phyloP scores from a whole-genome alignment of 2,113 vertebrate genomes.

The human region DNA sequence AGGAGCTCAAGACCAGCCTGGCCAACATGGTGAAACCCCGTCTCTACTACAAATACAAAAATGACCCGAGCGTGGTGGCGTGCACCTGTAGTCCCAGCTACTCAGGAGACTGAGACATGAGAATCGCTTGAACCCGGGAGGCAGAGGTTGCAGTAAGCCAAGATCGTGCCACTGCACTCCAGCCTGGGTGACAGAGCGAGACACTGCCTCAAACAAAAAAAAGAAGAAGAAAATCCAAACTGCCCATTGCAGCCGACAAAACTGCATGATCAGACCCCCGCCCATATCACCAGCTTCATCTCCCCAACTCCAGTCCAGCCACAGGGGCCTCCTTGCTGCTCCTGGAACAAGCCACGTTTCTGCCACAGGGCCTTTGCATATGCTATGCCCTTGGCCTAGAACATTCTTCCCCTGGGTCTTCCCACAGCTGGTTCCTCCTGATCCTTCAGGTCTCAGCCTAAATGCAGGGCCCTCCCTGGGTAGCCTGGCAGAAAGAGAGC shows the following conservation, averaged over 20 bases:
- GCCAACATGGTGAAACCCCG: too few species aligned
- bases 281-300: neutral
- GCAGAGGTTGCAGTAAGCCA: too few species aligned
- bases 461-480: neutral
- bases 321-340: neutral
- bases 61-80: too few species aligned
- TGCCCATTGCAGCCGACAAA: neutral
- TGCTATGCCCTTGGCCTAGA: neutral
- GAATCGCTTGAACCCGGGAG: too few species aligned
- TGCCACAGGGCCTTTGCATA: constrained; percentile 2
- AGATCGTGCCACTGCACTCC: too few species aligned
- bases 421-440: neutral
- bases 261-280: neutral
- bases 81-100: too few species aligned
- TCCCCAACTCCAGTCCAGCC: neutral
- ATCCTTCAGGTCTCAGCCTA: neutral
- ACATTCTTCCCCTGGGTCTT: neutral
- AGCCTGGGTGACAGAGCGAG: too few species aligned
- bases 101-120: too few species aligned
- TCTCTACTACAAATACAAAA: too few species aligned
- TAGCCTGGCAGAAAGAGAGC: too few species aligned
- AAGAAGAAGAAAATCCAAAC: neutral
- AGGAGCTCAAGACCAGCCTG: too few species aligned
- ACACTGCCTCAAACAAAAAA: too few species aligned
- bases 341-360: neutral